phyloP scores from a whole-genome alignment of 2,113 vertebrate species.

The Sphyrna mokarran region DNA sequence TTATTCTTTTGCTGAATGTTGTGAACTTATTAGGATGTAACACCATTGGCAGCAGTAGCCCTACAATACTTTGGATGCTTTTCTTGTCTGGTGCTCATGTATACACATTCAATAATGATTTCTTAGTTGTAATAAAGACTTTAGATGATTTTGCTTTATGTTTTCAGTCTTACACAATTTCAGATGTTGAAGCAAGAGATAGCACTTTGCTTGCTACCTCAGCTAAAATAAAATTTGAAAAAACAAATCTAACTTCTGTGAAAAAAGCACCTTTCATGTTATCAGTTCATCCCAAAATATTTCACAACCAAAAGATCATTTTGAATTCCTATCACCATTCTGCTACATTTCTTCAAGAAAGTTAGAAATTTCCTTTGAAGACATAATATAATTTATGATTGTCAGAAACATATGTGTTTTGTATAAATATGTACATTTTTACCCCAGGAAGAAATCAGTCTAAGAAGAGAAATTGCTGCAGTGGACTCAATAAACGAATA shows the following conservation, averaged over 20 bases:
- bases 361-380: slow-evolving; percentile 4
- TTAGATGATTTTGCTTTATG: neutral
- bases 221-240: neutral
- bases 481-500: neutral
- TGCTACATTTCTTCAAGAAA: neutral
- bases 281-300: neutral
- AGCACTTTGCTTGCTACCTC: neutral
- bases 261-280: neutral
- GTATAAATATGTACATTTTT: neutral
- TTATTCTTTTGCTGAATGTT: neutral
- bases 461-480: slow-evolving; percentile 5
- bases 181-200: neutral
- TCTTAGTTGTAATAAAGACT: neutral
- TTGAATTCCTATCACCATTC: neutral
- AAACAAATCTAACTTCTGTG: neutral
- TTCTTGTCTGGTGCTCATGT: neutral
- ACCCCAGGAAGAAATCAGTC: slow-evolving; percentile 24
- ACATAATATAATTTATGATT: neutral
- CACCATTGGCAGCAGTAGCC: neutral
- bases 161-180: neutral
- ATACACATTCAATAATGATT: neutral
- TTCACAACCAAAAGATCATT: neutral
- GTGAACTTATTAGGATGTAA: neutral
- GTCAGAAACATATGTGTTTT: neutral
- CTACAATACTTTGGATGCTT: neutral